Evolutionary conservation across 2,797 vertebrate genomes (phyloP).

Genomic region (Thaleichthys pacificus): DNA sequence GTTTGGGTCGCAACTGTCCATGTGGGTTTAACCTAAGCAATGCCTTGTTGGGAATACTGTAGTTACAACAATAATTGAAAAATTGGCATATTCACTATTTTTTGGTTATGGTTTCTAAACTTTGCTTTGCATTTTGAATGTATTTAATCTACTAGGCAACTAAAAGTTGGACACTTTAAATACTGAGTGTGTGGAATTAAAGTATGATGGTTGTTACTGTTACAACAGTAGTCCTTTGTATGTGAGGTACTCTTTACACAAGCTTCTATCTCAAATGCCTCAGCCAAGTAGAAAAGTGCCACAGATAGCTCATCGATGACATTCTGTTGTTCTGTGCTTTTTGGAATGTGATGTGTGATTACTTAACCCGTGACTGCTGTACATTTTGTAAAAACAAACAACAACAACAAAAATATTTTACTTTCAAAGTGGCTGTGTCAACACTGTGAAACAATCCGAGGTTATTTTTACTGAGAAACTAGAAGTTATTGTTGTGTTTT

Average conservation of each 20-base stretch:
- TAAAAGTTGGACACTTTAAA: constrained; percentile 24
- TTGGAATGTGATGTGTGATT: constrained; percentile 64
- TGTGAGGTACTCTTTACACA: constrained; percentile 52
- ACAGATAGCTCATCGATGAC: constrained; percentile 64
- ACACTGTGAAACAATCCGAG: constrained; percentile 74
- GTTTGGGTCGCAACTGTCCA: constrained; percentile 35
- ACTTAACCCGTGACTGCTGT: constrained; percentile 56
- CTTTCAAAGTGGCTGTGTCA: constrained; percentile 70
- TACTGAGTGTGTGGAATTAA: constrained; percentile 58
- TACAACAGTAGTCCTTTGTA: neutral
- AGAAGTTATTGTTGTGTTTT: constrained; percentile 53
- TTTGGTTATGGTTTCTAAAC: neutral
- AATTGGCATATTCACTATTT: neutral
- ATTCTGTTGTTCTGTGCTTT: constrained; percentile 69
- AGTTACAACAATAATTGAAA: neutral
- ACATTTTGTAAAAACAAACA: constrained; percentile 22
- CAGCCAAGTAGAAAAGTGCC: constrained; percentile 74
- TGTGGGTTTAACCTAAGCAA: constrained; percentile 27
- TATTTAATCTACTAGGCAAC: constrained; percentile 42
- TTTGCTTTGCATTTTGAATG: constrained; percentile 52
- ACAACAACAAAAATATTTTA: constrained; percentile 40
- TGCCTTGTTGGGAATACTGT: constrained; percentile 10
- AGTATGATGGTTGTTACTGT: constrained; percentile 62
- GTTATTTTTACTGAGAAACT: constrained; percentile 62
- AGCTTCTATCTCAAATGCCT: constrained; percentile 46